These are phyloP conservation scores for Zophobas morio DNA, from an alignment of 1,140 invertebrate genomes.

Conservation along the genomic window DNA sequence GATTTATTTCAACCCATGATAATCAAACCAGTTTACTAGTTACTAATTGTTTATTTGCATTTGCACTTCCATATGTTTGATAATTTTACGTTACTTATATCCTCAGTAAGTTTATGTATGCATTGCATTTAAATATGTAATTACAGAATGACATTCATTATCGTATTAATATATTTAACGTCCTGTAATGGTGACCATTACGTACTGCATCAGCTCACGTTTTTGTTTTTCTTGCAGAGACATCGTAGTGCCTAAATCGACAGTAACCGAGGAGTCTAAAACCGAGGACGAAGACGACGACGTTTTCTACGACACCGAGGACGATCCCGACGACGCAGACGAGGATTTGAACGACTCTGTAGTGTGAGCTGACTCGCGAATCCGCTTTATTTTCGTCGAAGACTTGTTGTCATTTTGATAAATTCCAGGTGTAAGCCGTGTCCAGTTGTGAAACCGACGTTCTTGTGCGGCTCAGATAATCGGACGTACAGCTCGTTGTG, in stretches of 20 bases:
- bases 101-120: too few species aligned
- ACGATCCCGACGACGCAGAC: constrained; percentile 75
- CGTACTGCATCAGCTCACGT: too few species aligned
- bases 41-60: too few species aligned
- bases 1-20: too few species aligned
- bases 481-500: constrained; percentile 93
- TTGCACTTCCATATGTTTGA: too few species aligned
- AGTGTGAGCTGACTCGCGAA: constrained; percentile 65
- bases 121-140: too few species aligned
- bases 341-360: constrained; percentile 71
- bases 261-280: constrained; percentile 67
- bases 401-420: constrained; percentile 18
- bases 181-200: too few species aligned
- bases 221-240: constrained; percentile 64
- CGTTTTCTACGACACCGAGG: constrained; percentile 81
- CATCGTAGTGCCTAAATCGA: constrained; percentile 79
- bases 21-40: too few species aligned
- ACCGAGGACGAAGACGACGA: constrained; percentile 77
- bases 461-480: constrained; percentile 92
- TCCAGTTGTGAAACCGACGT: constrained; percentile 83
- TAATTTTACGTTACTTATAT: too few species aligned
- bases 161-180: too few species aligned
- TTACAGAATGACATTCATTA: too few species aligned
- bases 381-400: not conserved
- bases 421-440: constrained; percentile 82